phyloP scores from a whole-genome alignment of 2,888 invertebrate species.

The Heliconius sara region DNA sequence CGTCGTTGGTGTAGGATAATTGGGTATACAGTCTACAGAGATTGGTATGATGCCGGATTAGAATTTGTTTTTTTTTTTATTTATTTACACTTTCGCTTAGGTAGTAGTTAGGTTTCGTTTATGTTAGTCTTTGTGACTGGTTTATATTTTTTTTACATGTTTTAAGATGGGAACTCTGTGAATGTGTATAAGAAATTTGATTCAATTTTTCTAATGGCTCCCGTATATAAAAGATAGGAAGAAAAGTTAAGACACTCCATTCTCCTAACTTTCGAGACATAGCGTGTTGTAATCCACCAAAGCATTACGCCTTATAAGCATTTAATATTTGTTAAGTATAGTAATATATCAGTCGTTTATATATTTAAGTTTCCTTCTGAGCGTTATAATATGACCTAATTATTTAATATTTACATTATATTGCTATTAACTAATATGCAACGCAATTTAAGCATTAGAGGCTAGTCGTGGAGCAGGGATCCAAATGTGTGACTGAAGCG shows the following conservation, averaged over 20 bases:
- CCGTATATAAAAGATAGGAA: too few relatives aligned
- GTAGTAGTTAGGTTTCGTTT: neutral
- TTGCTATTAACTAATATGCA: too few relatives aligned
- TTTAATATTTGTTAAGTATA: too few relatives aligned
- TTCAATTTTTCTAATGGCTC: too few relatives aligned
- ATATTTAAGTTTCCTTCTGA: too few relatives aligned
- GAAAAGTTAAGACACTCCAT: too few relatives aligned
- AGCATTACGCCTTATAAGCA: too few relatives aligned
- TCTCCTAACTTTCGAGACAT: too few relatives aligned
- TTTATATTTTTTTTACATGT: neutral
- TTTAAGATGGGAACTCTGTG: too few relatives aligned
- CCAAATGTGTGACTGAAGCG: neutral
- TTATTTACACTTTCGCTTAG: constrained; percentile 5
- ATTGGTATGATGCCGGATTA: constrained; percentile 14
- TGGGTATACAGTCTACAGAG: constrained; percentile 27
- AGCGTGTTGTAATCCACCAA: too few relatives aligned
- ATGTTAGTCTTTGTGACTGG: neutral
- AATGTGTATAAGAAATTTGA: too few relatives aligned
- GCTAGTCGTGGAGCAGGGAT: neutral
- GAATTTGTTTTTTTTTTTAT: constrained; percentile 3
- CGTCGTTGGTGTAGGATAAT: constrained; percentile 29
- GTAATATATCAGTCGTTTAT: too few relatives aligned
- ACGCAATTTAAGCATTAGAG: neutral
- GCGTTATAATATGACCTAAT: neutral
- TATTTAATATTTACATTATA: neutral